Evolutionary conservation across 2,113 vertebrate genomes (phyloP), one percentile per base, ranked within the genome.

Genomic region (Scopus umbretta): DNA sequence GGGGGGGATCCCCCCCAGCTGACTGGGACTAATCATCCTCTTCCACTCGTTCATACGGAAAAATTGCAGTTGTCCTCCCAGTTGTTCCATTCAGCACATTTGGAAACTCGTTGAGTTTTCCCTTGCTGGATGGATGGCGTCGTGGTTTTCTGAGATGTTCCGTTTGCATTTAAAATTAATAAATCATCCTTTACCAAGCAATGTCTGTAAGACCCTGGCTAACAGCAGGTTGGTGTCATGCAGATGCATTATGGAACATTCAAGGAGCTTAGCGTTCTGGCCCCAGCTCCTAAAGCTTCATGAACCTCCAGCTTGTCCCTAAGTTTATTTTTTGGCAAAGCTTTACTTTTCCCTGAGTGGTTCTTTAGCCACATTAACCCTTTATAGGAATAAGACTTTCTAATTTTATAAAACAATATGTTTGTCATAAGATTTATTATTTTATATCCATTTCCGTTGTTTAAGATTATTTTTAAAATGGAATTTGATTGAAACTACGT

Each of bases 11-110:
- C 29, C n/a, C 30, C 19, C 32, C 29, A 9, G 42, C 43, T 19
- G 19, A 7, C 11, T 6, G 26, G n/a, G 36, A 10, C 23, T n/a
- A 3, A 30, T 18, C 16, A 7, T 16, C 30, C 58, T 9, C 38
- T 42, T 29, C n/a, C 36, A 3, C 34, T 36, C 32, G 49, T 45
- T 36, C 34, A 5, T n/a, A 4, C 3, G 23, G 56, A n/a, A n/a
- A 47, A 23, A 15, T 4, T 5, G 19, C 40, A 15, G 0, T 29
- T 22, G 22, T 34, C n/a, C 47, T 66, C 22, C 45, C 2, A 3
- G 14, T 32, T 53, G 15, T 36, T 70, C 32, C 38, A 5, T 30
- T 38, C 40, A 6, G 38, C 53, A 38, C 18, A 4, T 56, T 38
- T 32, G 38, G 22, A 40, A 38, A 11, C 13, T 7, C 1, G 2